Percentiles rank a stretch among this genome's conserved stretches.
Conservation (phyloP, 2,113 vertebrate genomes). For the Pelecanus crispus region DNA sequence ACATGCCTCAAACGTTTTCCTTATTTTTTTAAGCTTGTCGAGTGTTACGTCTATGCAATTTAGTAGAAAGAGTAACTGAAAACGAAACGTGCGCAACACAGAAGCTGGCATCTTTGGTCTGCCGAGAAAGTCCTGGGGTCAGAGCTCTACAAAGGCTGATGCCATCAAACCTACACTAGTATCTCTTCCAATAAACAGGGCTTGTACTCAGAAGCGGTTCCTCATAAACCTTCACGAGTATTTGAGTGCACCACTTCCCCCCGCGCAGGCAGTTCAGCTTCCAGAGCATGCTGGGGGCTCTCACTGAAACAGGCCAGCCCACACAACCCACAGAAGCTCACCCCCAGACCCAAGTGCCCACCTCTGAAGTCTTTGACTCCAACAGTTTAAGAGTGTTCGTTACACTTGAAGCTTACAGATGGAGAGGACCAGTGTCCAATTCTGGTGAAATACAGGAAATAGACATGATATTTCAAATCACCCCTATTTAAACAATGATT, state of each 20-base stretch:
- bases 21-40: neutral
- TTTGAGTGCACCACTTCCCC: neutral
- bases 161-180: neutral
- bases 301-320: neutral
- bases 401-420: neutral
- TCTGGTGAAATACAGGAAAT: neutral
- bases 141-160: neutral
- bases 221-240: neutral
- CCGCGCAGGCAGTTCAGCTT: neutral
- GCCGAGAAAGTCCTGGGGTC: neutral
- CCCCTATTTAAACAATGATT: neutral
- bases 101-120: neutral
- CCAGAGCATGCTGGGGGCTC: neutral
- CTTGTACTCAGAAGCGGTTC: neutral
- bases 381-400: neutral
- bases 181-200: neutral
- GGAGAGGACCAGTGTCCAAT: neutral
- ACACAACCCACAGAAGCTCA: neutral
- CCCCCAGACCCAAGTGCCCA: fast-evolving
- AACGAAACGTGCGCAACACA: neutral
- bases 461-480: neutral
- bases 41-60: neutral
- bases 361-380: neutral
- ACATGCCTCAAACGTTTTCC: neutral
- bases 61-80: neutral